phyloP scores from a whole-genome alignment of 2,888 invertebrate species.

The Agriotes lineatus region DNA sequence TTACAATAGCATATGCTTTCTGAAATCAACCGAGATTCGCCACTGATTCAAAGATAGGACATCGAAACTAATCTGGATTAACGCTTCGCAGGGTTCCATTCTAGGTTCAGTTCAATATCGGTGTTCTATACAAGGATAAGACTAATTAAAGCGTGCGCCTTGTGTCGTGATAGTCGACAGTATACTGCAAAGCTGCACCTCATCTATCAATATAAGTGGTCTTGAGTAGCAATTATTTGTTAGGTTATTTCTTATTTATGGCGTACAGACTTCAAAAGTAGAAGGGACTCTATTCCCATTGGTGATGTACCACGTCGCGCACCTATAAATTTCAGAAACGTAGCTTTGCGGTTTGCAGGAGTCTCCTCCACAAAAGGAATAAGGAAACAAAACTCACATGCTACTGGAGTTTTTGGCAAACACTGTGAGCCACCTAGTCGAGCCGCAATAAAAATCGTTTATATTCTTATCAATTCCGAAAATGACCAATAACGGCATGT shows the following conservation, averaged over 20 bases:
- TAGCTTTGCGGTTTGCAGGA: neutral
- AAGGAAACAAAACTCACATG: no score
- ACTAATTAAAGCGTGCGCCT: constrained; percentile 12
- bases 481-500: constrained; percentile 16
- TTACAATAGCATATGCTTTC: no score
- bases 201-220: constrained; percentile 45
- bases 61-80: neutral
- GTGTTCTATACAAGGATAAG: neutral
- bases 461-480: constrained; percentile 14
- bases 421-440: neutral
- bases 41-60: constrained; percentile 1
- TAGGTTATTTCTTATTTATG: constrained; percentile 50
- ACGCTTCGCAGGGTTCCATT: neutral
- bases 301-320: constrained; percentile 45
- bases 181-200: constrained; percentile 15
- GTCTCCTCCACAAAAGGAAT: neutral
- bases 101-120: constrained; percentile 2
- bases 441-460: neutral
- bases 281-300: constrained; percentile 44
- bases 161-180: constrained; percentile 24
- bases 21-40: no score
- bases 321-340: constrained; percentile 47
- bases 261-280: constrained; percentile 40
- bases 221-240: constrained; percentile 50
- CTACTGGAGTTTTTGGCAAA: neutral